Percentiles rank a stretch among this genome's conserved stretches.
Evolutionary conservation across 2,113 vertebrate species (phyloP).

Genomic region (Pluvialis apricaria): DNA sequence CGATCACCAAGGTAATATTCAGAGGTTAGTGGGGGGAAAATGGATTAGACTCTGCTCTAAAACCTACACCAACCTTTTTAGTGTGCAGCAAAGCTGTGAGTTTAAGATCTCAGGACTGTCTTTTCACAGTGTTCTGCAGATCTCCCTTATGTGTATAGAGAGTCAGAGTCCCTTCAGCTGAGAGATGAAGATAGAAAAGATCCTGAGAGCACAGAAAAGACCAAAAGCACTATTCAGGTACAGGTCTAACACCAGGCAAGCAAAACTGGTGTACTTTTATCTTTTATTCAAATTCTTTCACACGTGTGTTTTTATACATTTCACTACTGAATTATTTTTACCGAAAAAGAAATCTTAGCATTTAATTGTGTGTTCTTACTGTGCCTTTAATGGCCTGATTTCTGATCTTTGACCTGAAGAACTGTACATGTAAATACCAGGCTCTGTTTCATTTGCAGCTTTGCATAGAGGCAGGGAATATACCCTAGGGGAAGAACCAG

Average conservation of each 20-base stretch:
- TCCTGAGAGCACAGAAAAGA: background rate
- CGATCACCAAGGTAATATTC: background rate
- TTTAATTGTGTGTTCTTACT: background rate
- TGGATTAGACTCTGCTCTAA: background rate
- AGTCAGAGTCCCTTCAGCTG: background rate
- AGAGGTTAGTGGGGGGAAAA: background rate
- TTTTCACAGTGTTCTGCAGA: background rate
- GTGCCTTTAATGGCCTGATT: background rate
- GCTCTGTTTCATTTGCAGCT: background rate
- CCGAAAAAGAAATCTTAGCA: background rate
- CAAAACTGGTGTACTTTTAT: accelerated
- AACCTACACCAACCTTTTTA: background rate
- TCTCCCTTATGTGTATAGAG: background rate
- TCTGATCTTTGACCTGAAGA: background rate
- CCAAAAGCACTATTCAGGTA: background rate
- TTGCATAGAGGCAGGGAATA: background rate
- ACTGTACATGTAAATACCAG: background rate
- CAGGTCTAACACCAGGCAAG: background rate
- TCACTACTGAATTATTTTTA: background rate
- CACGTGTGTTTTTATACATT: accelerated
- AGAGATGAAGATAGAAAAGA: background rate
- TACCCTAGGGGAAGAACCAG: background rate
- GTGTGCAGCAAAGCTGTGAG: background rate
- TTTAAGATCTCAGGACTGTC: background rate
- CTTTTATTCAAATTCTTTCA: background rate